Evolutionary conservation across 2,888 invertebrate genomes (phyloP).

Genomic region (Liodrosophila aerea): DNA sequence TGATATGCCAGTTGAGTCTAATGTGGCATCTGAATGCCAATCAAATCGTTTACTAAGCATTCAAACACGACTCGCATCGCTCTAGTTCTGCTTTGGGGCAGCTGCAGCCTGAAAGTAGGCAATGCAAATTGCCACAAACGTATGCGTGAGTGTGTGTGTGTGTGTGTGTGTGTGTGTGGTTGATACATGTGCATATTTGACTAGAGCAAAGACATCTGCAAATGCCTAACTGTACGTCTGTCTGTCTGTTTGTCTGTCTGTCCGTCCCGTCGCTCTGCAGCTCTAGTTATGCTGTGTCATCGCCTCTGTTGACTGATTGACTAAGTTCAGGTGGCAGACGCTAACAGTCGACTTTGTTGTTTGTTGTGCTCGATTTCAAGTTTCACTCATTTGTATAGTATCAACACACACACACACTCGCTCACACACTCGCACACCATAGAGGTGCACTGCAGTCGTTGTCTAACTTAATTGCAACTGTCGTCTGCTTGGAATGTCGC

Average conservation of each 20-base stretch:
- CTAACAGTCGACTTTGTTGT: constrained; percentile 45
- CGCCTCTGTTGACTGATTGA: constrained; percentile 66
- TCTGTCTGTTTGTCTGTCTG: constrained; percentile 10
- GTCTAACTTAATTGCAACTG: constrained; percentile 72
- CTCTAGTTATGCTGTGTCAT: constrained; percentile 27
- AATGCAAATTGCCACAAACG: constrained; percentile 36
- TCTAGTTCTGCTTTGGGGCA: background rate
- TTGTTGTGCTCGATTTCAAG: constrained; percentile 32
- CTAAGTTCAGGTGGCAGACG: constrained; percentile 62
- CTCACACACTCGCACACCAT: constrained; percentile 11
- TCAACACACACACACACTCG: constrained; percentile 27
- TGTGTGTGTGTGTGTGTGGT: constrained; percentile 15
- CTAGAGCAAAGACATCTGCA: constrained; percentile 50
- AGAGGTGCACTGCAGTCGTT: constrained; percentile 18
- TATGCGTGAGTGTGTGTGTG: background rate
- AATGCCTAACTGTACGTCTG: constrained; percentile 40
- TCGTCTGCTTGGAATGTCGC: constrained; percentile 62
- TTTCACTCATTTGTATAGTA: constrained; percentile 51
- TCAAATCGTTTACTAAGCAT: constrained; percentile 29
- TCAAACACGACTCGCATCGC: background rate
- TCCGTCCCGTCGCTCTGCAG: constrained; percentile 4
- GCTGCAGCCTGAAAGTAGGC: constrained; percentile 52
- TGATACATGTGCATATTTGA: constrained; percentile 58
- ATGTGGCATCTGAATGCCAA: no score
- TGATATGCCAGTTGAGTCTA: no score